These are phyloP conservation scores for Siderastrea radians DNA, from an alignment of 92 coral and sea anemone genomes.

Conservation along the genomic window DNA sequence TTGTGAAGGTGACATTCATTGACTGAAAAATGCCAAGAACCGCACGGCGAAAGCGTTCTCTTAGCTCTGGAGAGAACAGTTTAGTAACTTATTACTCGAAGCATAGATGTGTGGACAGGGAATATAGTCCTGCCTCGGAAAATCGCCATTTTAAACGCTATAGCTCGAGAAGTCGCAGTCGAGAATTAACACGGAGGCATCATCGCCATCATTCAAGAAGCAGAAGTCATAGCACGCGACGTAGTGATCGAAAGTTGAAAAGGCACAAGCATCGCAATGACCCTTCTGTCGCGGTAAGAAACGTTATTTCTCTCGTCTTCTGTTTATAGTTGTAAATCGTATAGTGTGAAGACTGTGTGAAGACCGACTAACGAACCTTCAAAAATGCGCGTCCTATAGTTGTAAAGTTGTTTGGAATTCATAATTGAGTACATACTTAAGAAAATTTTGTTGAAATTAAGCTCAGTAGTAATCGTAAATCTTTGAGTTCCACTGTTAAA, in stretches of 20 bases:
- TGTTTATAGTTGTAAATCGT: not conserved
- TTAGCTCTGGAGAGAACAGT: slow-evolving; percentile 71
- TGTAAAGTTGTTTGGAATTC: no score
- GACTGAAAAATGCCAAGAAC: slow-evolving; percentile 81
- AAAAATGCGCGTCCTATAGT: no score
- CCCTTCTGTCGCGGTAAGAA: slow-evolving; percentile 73
- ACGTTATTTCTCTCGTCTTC: not conserved
- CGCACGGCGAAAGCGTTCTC: slow-evolving; percentile 77
- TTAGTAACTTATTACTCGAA: slow-evolving; percentile 69
- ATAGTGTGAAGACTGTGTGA: no score
- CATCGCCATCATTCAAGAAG: slow-evolving; percentile 61
- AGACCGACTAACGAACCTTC: no score
- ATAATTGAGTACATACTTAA: no score
- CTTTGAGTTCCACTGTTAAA: not conserved
- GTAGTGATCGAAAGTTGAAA: slow-evolving; percentile 70
- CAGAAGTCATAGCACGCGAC: slow-evolving; percentile 76
- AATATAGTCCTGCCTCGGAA: slow-evolving; percentile 41
- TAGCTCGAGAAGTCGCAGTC: slow-evolving; percentile 80
- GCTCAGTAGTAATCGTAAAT: no score
- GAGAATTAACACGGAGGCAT: slow-evolving; percentile 66
- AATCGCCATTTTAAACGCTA: slow-evolving; percentile 46
- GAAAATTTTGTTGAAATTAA: no score
- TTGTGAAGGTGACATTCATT: not conserved
- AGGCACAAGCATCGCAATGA: slow-evolving; percentile 78
- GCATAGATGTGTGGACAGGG: slow-evolving; percentile 59